Evolutionary conservation across 1,140 invertebrate genomes (phyloP).

Genomic region (Nomia melanderi): DNA sequence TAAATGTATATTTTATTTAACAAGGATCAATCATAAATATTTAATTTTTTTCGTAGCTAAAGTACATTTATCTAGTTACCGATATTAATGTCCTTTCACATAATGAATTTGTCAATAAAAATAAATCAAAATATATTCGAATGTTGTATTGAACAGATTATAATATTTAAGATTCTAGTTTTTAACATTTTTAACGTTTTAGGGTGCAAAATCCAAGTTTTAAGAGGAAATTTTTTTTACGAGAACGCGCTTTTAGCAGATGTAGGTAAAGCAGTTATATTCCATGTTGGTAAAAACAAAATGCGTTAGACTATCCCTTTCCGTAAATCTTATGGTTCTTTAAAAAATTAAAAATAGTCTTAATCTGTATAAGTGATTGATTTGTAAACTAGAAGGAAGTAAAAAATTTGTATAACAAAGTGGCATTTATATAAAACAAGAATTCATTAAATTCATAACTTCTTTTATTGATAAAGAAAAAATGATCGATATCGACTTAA

Average conservation of each 20-base stretch:
- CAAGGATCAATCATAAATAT: background rate
- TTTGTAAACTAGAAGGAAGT: too few relatives aligned
- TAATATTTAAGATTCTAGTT: background rate
- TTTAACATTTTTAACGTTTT: background rate
- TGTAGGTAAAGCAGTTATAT: background rate
- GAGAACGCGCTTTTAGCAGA: conserved; percentile 1
- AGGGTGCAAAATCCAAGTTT: background rate
- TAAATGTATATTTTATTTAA: background rate
- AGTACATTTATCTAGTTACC: background rate
- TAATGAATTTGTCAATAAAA: background rate
- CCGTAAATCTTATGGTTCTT: background rate
- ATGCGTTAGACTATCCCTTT: background rate
- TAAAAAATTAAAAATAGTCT: too few relatives aligned
- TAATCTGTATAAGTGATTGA: too few relatives aligned
- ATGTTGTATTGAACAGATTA: background rate
- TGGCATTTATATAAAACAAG: too few relatives aligned
- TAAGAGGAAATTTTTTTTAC: background rate
- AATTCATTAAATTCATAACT: too few relatives aligned
- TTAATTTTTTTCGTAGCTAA: background rate
- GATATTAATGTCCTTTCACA: background rate
- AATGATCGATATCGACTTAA: too few relatives aligned
- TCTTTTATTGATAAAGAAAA: too few relatives aligned
- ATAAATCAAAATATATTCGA: background rate
- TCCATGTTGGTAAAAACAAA: too few relatives aligned
- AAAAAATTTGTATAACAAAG: too few relatives aligned